Evolutionary conservation across 2,113 vertebrate species (phyloP), one percentile per base, ranked within the genome.

Genomic region (Glaucomys volans): DNA sequence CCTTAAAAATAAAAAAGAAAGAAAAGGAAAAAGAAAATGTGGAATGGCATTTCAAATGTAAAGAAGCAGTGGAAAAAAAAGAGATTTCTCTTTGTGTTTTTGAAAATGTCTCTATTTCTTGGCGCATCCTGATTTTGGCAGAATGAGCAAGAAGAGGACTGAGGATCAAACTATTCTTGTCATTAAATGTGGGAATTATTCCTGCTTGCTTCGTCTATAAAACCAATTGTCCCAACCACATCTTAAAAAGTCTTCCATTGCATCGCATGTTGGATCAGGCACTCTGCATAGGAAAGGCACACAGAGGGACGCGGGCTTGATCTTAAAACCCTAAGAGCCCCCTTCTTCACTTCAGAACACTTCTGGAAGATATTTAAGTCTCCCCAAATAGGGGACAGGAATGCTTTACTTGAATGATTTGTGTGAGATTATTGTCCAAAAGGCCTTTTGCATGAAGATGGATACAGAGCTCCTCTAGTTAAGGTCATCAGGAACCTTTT

Each of bases 161-260:
- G 57, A 81, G 18, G 44, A 79, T 2, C 17, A 24, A 88, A 85
- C 84, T 96, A 90, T 97, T 96, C 94, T 86, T 92, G 76, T 59
- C 89, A 4, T 35, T 59, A 20, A 35, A 18, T 64, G 90, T 96
- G 84, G 90, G 96, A 95, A 92, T 85, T 75, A 50, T 82, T 92
- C 62, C 44, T 92, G 52, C 64, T 80, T 81, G 76, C 87, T 95
- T 92, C 81, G 76, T 95, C 52, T 64, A 57, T 77, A 79, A 87
- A 95, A 90, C 66, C 80, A 77, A 85, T 54, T 20, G 35, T 30
- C 87, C 74, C 52, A 59, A 84, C 20, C 66, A 40, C 69, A 67
- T 87, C 84, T 94, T 90, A 64, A 79, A 66, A 94, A 52, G 32
- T 79, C 80, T 80, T 90, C 22, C 47, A 91, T 82, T 88, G 10